Evolutionary conservation across 1,140 invertebrate species (phyloP).

Genomic region (Calephelis virginiensis): DNA sequence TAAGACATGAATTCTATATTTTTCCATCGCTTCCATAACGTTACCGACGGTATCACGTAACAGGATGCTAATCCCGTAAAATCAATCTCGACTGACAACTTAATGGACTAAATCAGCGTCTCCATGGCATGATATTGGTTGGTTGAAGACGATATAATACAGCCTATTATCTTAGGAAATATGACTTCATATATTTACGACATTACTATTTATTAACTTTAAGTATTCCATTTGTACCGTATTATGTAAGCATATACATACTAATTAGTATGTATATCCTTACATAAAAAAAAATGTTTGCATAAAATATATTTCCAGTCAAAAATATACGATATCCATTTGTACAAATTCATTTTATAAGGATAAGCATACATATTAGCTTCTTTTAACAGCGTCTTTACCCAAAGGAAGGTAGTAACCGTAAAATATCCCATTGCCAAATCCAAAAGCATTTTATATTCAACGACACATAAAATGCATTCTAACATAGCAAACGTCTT

Average conservation of each 20-base stretch:
- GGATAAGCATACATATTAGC: too few species aligned
- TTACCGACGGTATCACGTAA: constrained; percentile 43
- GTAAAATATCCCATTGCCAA: not conserved
- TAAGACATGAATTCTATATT: too few species aligned
- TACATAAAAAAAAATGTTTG: too few species aligned
- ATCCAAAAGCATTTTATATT: constrained; percentile 2
- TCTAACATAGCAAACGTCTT: constrained; percentile 28
- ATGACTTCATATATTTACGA: not conserved
- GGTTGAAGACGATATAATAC: not conserved
- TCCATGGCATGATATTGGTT: constrained; percentile 1
- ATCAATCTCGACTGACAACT: constrained; percentile 65
- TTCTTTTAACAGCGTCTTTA: too few species aligned
- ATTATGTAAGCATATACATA: too few species aligned
- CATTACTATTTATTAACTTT: not conserved
- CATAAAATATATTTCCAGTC: too few species aligned
- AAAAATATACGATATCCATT: too few species aligned
- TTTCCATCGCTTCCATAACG: not conserved
- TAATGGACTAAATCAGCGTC: constrained; percentile 62
- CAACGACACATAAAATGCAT: constrained; percentile 10
- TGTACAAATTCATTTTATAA: too few species aligned
- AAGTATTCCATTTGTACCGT: too few species aligned
- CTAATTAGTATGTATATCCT: too few species aligned
- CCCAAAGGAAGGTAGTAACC: not conserved
- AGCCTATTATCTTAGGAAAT: not conserved
- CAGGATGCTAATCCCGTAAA: constrained; percentile 52